phyloP scores from a whole-genome alignment of 1,140 invertebrate genomes.

The Drosophila repletoides region DNA sequence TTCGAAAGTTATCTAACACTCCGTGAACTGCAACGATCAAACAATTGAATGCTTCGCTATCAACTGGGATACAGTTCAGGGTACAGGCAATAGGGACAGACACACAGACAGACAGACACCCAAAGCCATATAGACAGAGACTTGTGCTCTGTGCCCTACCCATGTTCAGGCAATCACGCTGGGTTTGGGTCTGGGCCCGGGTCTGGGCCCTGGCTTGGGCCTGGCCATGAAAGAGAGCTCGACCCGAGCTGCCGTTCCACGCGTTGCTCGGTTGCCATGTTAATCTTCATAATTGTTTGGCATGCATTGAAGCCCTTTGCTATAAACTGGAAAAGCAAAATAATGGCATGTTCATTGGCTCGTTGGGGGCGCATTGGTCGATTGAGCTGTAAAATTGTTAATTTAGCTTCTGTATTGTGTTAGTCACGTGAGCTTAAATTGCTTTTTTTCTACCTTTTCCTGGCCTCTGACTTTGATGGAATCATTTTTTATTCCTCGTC shows the following conservation, averaged over 20 bases:
- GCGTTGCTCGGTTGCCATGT: slow-evolving; percentile 56
- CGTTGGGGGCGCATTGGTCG: slow-evolving; percentile 5
- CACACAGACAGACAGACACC: background rate
- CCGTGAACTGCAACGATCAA: slow-evolving; percentile 72
- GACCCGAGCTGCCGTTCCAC: slow-evolving; percentile 24
- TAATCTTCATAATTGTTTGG: slow-evolving; percentile 71
- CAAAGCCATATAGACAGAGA: slow-evolving; percentile 6
- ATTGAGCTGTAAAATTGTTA: slow-evolving; percentile 75
- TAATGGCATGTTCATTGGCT: slow-evolving; percentile 13
- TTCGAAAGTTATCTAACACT: slow-evolving; percentile 66
- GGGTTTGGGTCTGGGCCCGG: slow-evolving; percentile 3
- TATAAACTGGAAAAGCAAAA: background rate
- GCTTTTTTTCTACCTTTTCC: slow-evolving; percentile 30
- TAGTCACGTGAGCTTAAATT: slow-evolving; percentile 75
- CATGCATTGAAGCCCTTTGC: slow-evolving; percentile 19
- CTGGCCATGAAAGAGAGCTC: slow-evolving; percentile 10
- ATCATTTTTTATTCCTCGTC: slow-evolving; percentile 5
- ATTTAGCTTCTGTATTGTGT: slow-evolving; percentile 72
- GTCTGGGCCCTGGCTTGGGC: slow-evolving; percentile 5
- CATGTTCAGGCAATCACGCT: slow-evolving; percentile 36
- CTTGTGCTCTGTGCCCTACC: slow-evolving; percentile 30
- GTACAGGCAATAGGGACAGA: background rate
- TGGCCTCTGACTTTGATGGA: slow-evolving; percentile 9
- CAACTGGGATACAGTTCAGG: background rate
- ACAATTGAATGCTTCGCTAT: slow-evolving; percentile 49